Evolutionary conservation across 1,140 invertebrate species (phyloP), one percentile per base, ranked within the genome.

Genomic region (Scaptomyza hsui): DNA sequence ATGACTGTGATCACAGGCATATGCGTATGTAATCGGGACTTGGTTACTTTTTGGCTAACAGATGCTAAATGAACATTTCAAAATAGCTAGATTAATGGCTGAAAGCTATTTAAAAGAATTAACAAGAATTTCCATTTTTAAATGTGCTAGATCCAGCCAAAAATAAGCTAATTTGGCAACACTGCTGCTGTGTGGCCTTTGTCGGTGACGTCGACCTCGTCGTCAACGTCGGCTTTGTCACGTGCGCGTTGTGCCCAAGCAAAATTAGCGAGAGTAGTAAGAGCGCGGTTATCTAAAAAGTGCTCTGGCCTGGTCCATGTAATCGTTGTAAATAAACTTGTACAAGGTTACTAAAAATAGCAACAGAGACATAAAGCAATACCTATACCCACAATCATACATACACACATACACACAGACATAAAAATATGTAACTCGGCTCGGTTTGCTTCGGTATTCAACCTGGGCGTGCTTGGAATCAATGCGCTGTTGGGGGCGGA

Each of bases 291-390:
- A 72, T 76, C 73, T 72, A 62, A 74, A 63, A 61, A 72, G 44
- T 56, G 51, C 62, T 55, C 62, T 37, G 53, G 41, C 62, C 62
- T 63, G 62, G 37, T 51, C 45, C 56, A 72, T 64, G 71, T 73
- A 73, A 73, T 73, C 56, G 52, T 47, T 73, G 65, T 73, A 63
- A 67, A 72, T 73, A 63, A 67, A 72, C 48, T 76, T 63, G 48
- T 62, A 39, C 41, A 65, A 65, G 55, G 48, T 71, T 45, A 59
- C 71, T 69, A 78, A 60, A 78, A 72, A 72, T 68, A 78, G 56
- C 53, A 18, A 56, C 56, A 59, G n/a, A 13, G 19, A 48, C 32
- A 29, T 29, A 5, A 29, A 29, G 5, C 1, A 57, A 37, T 32
- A 37, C 52, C 57, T n/a, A 52, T 19, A 61, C 29, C 6, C 13